Evolutionary conservation across 2,888 invertebrate genomes (phyloP).

Genomic region (Melieria crassipennis): DNA sequence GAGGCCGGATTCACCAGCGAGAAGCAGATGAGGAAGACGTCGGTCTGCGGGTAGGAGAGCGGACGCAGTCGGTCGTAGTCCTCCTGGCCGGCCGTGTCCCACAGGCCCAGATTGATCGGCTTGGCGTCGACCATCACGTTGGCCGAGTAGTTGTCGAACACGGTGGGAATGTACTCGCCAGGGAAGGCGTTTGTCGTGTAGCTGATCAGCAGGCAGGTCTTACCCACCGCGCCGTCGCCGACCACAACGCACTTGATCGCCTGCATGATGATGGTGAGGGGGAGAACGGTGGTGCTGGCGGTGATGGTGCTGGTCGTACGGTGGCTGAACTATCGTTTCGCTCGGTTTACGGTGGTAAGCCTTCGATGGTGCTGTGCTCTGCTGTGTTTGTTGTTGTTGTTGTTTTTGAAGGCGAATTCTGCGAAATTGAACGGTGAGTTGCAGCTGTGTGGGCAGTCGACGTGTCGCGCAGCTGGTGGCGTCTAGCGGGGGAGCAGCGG

Average conservation of each 20-base stretch:
- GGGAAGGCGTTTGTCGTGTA: slow-evolving; percentile 64
- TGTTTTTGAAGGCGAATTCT: not conserved
- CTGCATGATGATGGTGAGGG: slow-evolving; percentile 52
- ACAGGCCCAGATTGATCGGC: slow-evolving; percentile 61
- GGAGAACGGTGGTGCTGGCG: no score
- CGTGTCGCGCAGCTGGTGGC: not conserved
- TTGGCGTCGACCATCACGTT: slow-evolving; percentile 65
- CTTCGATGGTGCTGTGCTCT: not conserved
- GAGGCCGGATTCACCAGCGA: slow-evolving; percentile 64
- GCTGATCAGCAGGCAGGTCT: slow-evolving; percentile 63
- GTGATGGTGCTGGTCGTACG: no score
- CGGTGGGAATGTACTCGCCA: slow-evolving; percentile 63
- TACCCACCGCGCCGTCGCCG: slow-evolving; percentile 64
- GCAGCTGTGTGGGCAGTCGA: not conserved
- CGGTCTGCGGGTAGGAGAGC: slow-evolving; percentile 62
- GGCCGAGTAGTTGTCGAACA: slow-evolving; percentile 63
- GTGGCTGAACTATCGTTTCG: not conserved
- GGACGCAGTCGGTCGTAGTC: slow-evolving; percentile 62
- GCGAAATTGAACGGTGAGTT: not conserved
- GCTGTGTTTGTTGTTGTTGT: not conserved
- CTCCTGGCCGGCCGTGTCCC: slow-evolving; percentile 64
- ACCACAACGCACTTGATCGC: slow-evolving; percentile 65
- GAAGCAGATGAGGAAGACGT: slow-evolving; percentile 63
- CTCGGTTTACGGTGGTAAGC: not conserved
- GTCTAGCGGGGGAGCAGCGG: not conserved